These are phyloP conservation scores for Tenthredo mesomela DNA, from an alignment of 2,888 invertebrate species.

Conservation along the genomic window DNA sequence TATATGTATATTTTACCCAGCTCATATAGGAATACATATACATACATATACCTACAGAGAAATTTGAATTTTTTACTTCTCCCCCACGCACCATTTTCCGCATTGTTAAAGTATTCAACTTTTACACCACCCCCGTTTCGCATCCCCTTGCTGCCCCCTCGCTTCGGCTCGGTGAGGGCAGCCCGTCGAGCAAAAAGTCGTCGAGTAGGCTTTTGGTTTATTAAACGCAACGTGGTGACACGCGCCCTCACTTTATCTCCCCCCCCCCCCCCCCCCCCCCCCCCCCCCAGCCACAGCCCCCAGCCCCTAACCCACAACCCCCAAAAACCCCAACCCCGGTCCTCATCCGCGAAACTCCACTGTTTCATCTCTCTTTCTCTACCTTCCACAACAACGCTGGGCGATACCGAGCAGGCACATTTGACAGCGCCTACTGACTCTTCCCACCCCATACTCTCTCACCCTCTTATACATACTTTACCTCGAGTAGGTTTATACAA, in stretches of 20 bases:
- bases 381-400: background rate
- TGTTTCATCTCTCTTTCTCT: background rate
- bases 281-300: background rate
- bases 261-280: slow-evolving; percentile 13
- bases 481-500: background rate
- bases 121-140: background rate
- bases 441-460: background rate
- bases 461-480: background rate
- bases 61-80: background rate
- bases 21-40: background rate
- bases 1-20: background rate
- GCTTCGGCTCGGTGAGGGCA: background rate
- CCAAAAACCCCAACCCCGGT: slow-evolving; percentile 13
- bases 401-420: slow-evolving; percentile 1
- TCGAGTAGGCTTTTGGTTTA: slow-evolving; percentile 51
- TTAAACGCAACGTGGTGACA: slow-evolving; percentile 51
- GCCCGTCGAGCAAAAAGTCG: slow-evolving; percentile 29
- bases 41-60: background rate
- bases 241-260: slow-evolving; percentile 47
- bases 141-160: background rate
- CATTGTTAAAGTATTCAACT: slow-evolving; percentile 33
- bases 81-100: slow-evolving; percentile 14
- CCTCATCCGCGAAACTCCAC: background rate
- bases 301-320: slow-evolving; percentile 12
- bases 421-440: slow-evolving; percentile 1